Conservation (phyloP, 2,113 vertebrate species). For the Chauna torquata region DNA sequence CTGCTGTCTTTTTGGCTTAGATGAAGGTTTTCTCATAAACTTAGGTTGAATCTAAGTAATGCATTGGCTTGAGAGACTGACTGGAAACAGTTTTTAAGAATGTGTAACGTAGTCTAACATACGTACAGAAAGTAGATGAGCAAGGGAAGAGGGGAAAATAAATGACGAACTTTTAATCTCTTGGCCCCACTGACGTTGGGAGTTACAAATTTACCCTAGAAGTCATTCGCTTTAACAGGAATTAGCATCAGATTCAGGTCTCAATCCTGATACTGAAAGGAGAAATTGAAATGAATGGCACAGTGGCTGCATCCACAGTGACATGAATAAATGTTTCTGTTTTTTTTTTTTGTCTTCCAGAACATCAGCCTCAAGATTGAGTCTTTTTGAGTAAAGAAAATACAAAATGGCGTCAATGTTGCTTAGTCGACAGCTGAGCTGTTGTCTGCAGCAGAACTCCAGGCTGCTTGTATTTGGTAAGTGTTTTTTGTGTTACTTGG, state of each 20-base stretch:
- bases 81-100: background rate
- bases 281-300: background rate
- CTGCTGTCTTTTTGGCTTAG: background rate
- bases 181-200: background rate
- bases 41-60: background rate
- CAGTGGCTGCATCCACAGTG: background rate
- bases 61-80: background rate
- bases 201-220: background rate
- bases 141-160: background rate
- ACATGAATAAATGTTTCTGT: background rate
- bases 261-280: background rate
- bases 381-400: background rate
- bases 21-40: background rate
- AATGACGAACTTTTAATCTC: background rate
- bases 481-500: background rate
- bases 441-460: conserved; percentile 78
- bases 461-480: conserved; percentile 80
- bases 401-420: conserved; percentile 84
- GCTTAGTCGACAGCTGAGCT: conserved; percentile 78
- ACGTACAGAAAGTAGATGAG: background rate
- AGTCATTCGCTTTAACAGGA: background rate
- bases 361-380: background rate
- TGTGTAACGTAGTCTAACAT: background rate
- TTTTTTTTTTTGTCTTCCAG: background rate
- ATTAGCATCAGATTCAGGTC: background rate